Percentiles rank a stretch among this genome's conserved stretches.
phyloP scores from a whole-genome alignment of 2,797 vertebrate species.

The Eupleurogrammus muticus region DNA sequence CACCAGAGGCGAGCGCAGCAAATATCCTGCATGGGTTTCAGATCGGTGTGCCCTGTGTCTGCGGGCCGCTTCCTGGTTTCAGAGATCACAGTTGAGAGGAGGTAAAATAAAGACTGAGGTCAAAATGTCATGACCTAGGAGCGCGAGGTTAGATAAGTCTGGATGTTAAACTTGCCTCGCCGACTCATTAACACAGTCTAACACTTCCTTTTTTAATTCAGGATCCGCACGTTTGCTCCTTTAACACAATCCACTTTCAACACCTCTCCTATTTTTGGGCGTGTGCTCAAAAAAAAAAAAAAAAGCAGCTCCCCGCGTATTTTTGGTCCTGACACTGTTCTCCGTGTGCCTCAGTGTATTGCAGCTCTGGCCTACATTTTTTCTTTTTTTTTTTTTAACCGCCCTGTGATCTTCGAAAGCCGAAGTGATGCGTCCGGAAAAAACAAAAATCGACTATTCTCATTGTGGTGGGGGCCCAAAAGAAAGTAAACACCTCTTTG shows the following conservation, averaged over 20 bases:
- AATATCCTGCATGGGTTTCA: conserved; percentile 37
- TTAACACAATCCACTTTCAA: conserved; percentile 48
- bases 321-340: conserved; percentile 74
- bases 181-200: conserved; percentile 50
- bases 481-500: conserved; percentile 61
- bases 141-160: conserved; percentile 31
- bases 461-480: conserved; percentile 19
- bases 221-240: conserved; percentile 58
- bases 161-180: conserved; percentile 35
- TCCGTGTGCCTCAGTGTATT: conserved; percentile 53
- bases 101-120: conserved; percentile 9
- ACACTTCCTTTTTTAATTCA: conserved; percentile 65
- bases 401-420: conserved; percentile 71
- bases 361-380: conserved; percentile 67
- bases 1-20: conserved; percentile 25
- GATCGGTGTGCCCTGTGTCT: conserved; percentile 38
- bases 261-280: conserved; percentile 64
- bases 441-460: conserved; percentile 26
- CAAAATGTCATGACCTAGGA: conserved; percentile 25
- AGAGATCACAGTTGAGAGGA: conserved; percentile 32
- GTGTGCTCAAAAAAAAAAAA: conserved; percentile 56
- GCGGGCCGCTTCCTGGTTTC: conserved; percentile 46
- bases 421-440: conserved; percentile 31
- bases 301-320: conserved; percentile 58
- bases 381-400: conserved; percentile 34